Base-by-base conservation (phyloP, 2,113 vertebrate species). In the Lycaon pictus region DNA sequence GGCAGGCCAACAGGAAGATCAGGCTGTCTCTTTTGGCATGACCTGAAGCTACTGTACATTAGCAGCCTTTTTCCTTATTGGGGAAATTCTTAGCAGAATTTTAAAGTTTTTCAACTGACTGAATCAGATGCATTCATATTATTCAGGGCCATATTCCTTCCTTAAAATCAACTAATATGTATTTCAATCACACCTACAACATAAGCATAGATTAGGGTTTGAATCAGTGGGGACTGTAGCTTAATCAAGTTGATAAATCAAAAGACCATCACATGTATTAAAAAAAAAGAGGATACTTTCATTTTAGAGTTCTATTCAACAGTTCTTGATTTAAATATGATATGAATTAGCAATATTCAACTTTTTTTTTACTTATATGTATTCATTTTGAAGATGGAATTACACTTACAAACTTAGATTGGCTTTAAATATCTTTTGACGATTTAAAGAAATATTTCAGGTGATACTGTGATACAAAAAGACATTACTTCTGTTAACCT, bases 1-100 rank as follows among this genome's bases (percentile, higher is more conserved):
- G 4, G 12, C 2, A 0, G 0, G 20, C n/a, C 16, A 5, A 15
- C 48, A 20, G 17, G 17, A 74, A 58, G 22, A 48, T 22, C 43
- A 12, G 8, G 11, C 53, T 48, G 37, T 17, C 25, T 58, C 17
- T 58, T 20, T 15, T 55, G 60, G 20, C n/a, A 55, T 25, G 20
- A 48, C 7, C 20, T n/a, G 37, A 63, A 4, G 17, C n/a, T 71
- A 13, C 29, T 76, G 0, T 53, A 19, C 1, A 16, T 3, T 71
- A 37, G 27, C 3, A 20, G 13, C 3, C 0, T 48, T 53, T 60
- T 77, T 60, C 25, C 20, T 37, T 72, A 19, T 51, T 89, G 7
- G 71, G 43, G 25, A 85, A 85, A 58, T 65, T 15, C 10, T 82
- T 5, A 58, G 11, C 35, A 43, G 4, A 43, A 43, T 53, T 85